Evolutionary conservation across 2,888 invertebrate genomes (phyloP), one percentile per base, ranked within the genome.

Genomic region (Dione vanillae): DNA sequence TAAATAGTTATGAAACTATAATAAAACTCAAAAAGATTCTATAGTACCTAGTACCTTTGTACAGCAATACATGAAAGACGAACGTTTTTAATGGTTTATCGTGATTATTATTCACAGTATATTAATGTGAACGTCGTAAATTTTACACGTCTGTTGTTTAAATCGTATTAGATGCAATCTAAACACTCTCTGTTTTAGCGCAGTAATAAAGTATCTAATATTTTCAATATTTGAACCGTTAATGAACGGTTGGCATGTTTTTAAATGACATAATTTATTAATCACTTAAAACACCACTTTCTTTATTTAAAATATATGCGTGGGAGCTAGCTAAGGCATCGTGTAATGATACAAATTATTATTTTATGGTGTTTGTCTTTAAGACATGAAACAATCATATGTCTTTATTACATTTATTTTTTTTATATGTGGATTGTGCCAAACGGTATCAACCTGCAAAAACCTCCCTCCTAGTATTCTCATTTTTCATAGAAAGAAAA

Each of bases 101-200:
- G 45, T 67, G 65, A 67, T 66, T 62, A 67, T 70, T 52, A 62
- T 52, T 61, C 61, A 54, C 54, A 54, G 56, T 56, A 41, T n/a
- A 52, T 65, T 59, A 67, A 65, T 70, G 58, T 74, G 72, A 68
- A 41, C 66, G 68, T 69, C 73, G 75, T 77, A 73, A 77, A 76
- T 59, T 74, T 72, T 71, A 70, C 70, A 72, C 68, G 10, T 27
- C 45, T 45, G 58, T 52, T 64, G 62, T 74, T 72, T 74, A 77
- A 75, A 67, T 69, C 67, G 69, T 74, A 73, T 76, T 61, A 65
- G 65, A 76, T 66, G 64, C 49, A 68, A 51, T 45, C 37, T 65
- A 65, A 62, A 51, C 68, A 67, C 70, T 70, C 70, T 52, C 40
- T 69, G 20, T 70, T 69, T 65, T 72, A 69, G 64, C 65, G 54